Conservation (phyloP, 1,140 invertebrate species). For the Conus betulinus region DNA sequence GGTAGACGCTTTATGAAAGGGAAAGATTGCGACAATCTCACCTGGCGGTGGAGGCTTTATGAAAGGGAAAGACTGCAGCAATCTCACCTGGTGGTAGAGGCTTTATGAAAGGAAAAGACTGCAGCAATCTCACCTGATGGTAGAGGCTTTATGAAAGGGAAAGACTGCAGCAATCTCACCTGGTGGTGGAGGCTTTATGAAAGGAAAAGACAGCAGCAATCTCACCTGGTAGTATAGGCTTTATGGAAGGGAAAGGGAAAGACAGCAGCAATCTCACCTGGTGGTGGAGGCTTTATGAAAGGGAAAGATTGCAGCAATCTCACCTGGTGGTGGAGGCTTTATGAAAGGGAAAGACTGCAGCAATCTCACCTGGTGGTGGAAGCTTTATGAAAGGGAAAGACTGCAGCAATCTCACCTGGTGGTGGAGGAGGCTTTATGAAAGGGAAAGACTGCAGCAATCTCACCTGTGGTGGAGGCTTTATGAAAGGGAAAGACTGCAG, state of each 20-base stretch:
- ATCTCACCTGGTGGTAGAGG: constrained; percentile 91
- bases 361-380: constrained; percentile 89
- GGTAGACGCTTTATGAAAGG: no score
- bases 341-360: no score
- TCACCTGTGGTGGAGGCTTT: constrained; percentile 95
- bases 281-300: constrained; percentile 99
- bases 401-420: constrained; percentile 81
- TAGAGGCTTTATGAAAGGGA: no score
- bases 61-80: no score
- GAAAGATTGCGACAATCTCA: constrained; percentile 56
- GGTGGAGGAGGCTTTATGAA: no score
- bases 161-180: constrained; percentile 72
- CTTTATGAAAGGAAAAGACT: no score
- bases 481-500: no score
- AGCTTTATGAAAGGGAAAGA: no score
- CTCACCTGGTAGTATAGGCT: constrained; percentile 93
- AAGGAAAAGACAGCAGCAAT: neutral
- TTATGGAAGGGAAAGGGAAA: no score
- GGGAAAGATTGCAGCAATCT: neutral
- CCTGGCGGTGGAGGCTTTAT: constrained; percentile 96
- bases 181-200: constrained; percentile 97
- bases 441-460: neutral
- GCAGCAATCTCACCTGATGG: constrained; percentile 83
- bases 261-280: constrained; percentile 75
- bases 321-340: constrained; percentile 95